Evolutionary conservation across 2,113 vertebrate genomes (phyloP).

Genomic region (Felis catus): DNA sequence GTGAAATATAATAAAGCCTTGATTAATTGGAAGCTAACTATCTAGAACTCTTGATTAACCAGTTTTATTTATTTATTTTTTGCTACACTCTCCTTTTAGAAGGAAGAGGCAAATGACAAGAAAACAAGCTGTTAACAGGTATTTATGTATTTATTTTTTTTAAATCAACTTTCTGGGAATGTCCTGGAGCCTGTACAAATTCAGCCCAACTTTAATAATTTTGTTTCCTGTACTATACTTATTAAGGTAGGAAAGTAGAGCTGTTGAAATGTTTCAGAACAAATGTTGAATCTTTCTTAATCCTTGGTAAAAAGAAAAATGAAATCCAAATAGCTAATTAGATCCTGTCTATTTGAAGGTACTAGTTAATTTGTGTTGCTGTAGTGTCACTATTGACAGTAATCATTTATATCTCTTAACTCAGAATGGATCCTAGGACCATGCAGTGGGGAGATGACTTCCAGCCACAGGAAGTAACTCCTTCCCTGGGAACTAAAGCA

Average conservation of each 20-base stretch:
- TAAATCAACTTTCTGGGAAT: slow-evolving; percentile 70
- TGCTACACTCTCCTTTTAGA: slow-evolving; percentile 81
- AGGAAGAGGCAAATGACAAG: slow-evolving; percentile 81
- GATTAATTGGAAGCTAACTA: slow-evolving; percentile 68
- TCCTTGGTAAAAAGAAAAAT: neutral
- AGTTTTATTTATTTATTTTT: slow-evolving; percentile 79
- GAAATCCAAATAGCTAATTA: slow-evolving; percentile 33
- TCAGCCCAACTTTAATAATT: slow-evolving; percentile 22
- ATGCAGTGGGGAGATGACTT: neutral
- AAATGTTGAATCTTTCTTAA: slow-evolving; percentile 33
- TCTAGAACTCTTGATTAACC: slow-evolving; percentile 73
- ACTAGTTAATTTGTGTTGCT: neutral
- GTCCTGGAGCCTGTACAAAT: slow-evolving; percentile 56
- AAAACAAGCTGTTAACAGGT: slow-evolving; percentile 81
- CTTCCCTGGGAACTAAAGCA: neutral
- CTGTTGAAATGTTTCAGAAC: slow-evolving; percentile 30
- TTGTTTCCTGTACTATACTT: slow-evolving; percentile 43
- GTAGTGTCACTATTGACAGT: neutral
- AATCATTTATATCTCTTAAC: neutral
- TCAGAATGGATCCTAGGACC: neutral
- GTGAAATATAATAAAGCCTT: slow-evolving; percentile 71
- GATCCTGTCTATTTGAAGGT: neutral
- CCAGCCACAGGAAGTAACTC: neutral
- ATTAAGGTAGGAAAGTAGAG: slow-evolving; percentile 13
- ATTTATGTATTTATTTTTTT: slow-evolving; percentile 79